A percentile compares a stretch with the other conserved stretches of the same genome.
Conservation (phyloP, 2,797 vertebrate genomes). For the Sebastes itinus region DNA sequence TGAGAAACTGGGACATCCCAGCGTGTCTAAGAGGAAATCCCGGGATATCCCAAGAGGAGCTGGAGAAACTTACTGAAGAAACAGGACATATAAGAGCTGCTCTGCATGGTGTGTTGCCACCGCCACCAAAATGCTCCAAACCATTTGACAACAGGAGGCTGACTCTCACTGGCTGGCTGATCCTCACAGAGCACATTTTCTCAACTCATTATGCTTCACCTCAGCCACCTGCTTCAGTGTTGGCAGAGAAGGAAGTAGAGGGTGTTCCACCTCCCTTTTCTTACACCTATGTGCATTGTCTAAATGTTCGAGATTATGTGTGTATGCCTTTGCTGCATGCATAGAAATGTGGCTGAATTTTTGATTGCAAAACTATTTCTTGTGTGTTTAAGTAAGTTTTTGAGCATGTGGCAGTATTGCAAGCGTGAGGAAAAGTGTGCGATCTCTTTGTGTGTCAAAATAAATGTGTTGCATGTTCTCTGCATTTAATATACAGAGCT, state of each 20-base stretch:
- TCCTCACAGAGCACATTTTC: conserved; percentile 23
- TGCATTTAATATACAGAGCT: neutral
- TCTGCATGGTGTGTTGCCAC: neutral
- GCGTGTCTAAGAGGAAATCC: neutral
- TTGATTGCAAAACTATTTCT: too few species aligned
- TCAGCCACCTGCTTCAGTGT: conserved; percentile 4
- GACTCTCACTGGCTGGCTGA: conserved; percentile 1
- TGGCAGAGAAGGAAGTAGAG: neutral
- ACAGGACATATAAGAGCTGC: neutral
- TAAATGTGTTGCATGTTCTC: neutral
- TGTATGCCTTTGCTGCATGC: neutral
- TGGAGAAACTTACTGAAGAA: neutral
- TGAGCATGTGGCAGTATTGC: neutral
- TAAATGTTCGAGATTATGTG: neutral
- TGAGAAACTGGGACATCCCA: neutral
- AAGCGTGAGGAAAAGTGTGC: too few species aligned
- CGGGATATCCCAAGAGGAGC: neutral
- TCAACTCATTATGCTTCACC: conserved; percentile 12
- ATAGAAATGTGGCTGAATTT: too few species aligned
- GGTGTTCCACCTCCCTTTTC: neutral
- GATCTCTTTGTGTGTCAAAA: neutral
- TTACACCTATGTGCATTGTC: neutral
- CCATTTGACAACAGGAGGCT: neutral
- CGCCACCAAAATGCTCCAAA: neutral
- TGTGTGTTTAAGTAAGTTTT: neutral